A percentile compares a stretch with the other conserved stretches of the same genome.
Conservation (phyloP, 2,888 invertebrate genomes). For the Shargacucullia verbasci region DNA sequence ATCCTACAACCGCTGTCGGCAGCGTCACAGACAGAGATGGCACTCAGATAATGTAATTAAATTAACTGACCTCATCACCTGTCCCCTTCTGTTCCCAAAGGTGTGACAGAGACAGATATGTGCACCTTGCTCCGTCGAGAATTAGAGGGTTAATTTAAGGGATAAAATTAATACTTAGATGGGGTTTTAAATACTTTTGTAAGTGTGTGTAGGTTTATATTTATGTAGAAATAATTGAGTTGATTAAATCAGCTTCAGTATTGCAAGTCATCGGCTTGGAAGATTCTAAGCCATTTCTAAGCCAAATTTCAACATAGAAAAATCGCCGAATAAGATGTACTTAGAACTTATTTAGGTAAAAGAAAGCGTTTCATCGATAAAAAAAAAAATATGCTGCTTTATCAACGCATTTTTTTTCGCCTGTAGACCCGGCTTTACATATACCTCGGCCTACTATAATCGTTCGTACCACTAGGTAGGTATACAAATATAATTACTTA, state of each 20-base stretch:
- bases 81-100: slow-evolving; percentile 60
- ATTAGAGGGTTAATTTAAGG: slow-evolving; percentile 51
- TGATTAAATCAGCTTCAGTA: background rate
- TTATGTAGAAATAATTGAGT: slow-evolving; percentile 1
- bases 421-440: too few species aligned
- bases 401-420: too few species aligned
- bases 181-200: slow-evolving; percentile 29
- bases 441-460: too few species aligned
- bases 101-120: slow-evolving; percentile 58
- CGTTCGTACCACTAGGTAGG: too few species aligned
- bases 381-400: too few species aligned
- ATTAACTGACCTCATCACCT: slow-evolving; percentile 75
- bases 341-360: too few species aligned
- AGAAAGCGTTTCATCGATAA: too few species aligned
- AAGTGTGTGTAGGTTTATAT: slow-evolving; percentile 15
- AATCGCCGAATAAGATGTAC: too few species aligned
- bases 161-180: slow-evolving; percentile 31
- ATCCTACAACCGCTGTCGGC: slow-evolving; percentile 46
- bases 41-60: slow-evolving; percentile 78
- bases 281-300: too few species aligned
- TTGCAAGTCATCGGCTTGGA: too few species aligned
- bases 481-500: too few species aligned
- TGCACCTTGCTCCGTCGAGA: slow-evolving; percentile 63
- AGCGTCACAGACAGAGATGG: slow-evolving; percentile 69
- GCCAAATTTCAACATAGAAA: too few species aligned